Percentiles rank a stretch among this genome's conserved stretches.
These are phyloP conservation scores for Caiman crocodilus DNA, from an alignment of 2,797 vertebrate species.

Conservation along the genomic window DNA sequence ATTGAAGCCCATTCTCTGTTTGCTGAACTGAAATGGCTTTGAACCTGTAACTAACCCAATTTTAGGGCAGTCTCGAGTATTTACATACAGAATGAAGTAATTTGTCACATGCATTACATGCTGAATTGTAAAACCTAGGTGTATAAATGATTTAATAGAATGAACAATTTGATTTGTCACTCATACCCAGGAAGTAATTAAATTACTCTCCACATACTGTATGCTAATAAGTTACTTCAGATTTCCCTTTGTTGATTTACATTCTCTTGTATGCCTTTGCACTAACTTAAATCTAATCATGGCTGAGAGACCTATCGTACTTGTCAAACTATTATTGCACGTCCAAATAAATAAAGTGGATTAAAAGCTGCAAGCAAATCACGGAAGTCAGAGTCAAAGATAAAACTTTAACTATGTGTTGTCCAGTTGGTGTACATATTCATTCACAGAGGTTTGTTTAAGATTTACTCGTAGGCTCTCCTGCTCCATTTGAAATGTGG, in stretches of 20 bases:
- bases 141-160: slow-evolving; percentile 50
- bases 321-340: slow-evolving; percentile 44
- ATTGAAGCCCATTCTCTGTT: not conserved
- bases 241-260: slow-evolving; percentile 66
- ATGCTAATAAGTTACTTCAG: slow-evolving; percentile 64
- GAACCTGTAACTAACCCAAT: slow-evolving; percentile 22
- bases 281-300: slow-evolving; percentile 44
- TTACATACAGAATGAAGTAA: slow-evolving; percentile 25
- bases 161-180: slow-evolving; percentile 73
- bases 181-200: slow-evolving; percentile 65
- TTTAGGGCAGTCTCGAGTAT: slow-evolving; percentile 2
- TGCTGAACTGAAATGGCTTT: not conserved
- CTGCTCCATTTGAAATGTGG: slow-evolving; percentile 59
- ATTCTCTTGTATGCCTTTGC: not conserved
- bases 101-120: not conserved
- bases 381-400: slow-evolving; percentile 55
- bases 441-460: slow-evolving; percentile 59
- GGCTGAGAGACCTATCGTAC: slow-evolving; percentile 9
- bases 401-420: slow-evolving; percentile 38
- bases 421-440: slow-evolving; percentile 71
- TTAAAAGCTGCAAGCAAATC: slow-evolving; percentile 35
- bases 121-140: slow-evolving; percentile 49
- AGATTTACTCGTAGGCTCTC: slow-evolving; percentile 44
- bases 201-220: slow-evolving; percentile 69
- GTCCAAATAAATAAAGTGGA: slow-evolving; percentile 26